Conservation (phyloP, 2,113 vertebrate genomes). For the Cyprinodon tularosa region DNA sequence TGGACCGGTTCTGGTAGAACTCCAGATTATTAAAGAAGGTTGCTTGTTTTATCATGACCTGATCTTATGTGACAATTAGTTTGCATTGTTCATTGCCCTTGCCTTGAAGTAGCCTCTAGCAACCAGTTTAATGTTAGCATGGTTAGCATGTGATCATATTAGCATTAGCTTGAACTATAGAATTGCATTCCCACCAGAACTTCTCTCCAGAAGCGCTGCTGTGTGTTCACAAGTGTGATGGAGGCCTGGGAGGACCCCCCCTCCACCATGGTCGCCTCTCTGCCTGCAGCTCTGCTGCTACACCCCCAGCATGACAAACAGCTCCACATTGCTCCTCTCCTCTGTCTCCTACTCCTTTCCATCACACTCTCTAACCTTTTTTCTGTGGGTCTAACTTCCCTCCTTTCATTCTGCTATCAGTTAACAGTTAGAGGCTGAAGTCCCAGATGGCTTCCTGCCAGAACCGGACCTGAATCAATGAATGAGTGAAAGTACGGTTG, state of each 20-base stretch:
- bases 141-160: neutral
- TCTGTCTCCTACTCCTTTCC: slow-evolving; percentile 32
- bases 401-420: slow-evolving; percentile 14
- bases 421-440: slow-evolving; percentile 41
- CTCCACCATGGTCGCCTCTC: slow-evolving; percentile 56
- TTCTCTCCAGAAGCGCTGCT: neutral
- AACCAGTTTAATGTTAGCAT: neutral
- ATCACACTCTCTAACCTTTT: slow-evolving; percentile 44
- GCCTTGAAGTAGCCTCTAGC: neutral
- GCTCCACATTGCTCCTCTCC: slow-evolving; percentile 21
- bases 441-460: slow-evolving; percentile 23
- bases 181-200: neutral
- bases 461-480: slow-evolving; percentile 16
- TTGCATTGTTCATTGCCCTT: neutral
- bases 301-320: slow-evolving; percentile 80
- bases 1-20: no score
- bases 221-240: neutral
- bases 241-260: slow-evolving; percentile 43
- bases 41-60: no score
- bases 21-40: no score
- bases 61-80: no score
- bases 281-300: slow-evolving; percentile 74
- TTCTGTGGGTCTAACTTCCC: slow-evolving; percentile 38
- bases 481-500: slow-evolving; percentile 10
- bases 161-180: neutral